These are phyloP conservation scores for Phenacoccus solenopsis DNA, from an alignment of 1,140 invertebrate genomes.

Conservation along the genomic window DNA sequence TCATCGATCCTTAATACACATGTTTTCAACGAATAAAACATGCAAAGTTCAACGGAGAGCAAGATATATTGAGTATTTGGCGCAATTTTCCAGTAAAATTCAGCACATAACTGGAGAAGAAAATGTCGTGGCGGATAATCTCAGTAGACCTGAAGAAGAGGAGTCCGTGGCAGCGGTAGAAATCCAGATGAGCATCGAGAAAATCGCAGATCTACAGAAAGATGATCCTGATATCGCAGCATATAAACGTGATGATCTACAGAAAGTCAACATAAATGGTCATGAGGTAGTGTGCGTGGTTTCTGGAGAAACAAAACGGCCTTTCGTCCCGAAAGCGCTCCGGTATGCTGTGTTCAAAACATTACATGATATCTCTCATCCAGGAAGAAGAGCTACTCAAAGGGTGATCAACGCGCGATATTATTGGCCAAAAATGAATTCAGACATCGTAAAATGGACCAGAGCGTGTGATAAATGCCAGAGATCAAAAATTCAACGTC, in stretches of 20 bases:
- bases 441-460: not conserved
- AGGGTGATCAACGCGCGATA: not conserved
- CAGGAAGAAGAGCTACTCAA: not conserved
- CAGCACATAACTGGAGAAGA: not conserved
- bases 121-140: not conserved
- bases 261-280: too few relatives aligned
- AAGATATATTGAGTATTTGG: slow-evolving; percentile 31
- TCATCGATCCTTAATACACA: slow-evolving; percentile 33
- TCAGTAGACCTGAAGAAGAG: not conserved
- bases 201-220: not conserved
- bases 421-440: not conserved
- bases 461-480: not conserved
- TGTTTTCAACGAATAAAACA: slow-evolving; percentile 24
- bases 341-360: not conserved
- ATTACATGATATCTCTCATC: not conserved
- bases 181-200: not conserved
- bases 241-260: too few relatives aligned
- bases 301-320: not conserved
- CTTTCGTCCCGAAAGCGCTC: not conserved
- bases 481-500: not conserved
- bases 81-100: slow-evolving; percentile 18
- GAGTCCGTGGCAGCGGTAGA: too few relatives aligned
- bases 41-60: slow-evolving; percentile 27
- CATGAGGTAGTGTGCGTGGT: too few relatives aligned
- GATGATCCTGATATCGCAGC: too few relatives aligned